These are phyloP conservation scores for Steinernema scapterisci DNA, from an alignment of 2,888 invertebrate genomes.

Conservation along the genomic window DNA sequence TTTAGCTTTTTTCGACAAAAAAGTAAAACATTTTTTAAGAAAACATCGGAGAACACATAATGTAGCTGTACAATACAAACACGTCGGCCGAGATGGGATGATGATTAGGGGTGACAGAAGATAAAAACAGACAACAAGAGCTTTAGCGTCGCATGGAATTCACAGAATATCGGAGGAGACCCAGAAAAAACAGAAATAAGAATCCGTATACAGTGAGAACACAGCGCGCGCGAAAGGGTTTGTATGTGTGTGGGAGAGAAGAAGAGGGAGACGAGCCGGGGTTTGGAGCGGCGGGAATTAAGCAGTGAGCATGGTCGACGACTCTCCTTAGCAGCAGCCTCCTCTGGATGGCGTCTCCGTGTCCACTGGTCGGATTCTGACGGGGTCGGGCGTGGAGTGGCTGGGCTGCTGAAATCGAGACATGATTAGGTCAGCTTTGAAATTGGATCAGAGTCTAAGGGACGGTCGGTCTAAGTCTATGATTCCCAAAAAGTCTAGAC, in stretches of 20 bases:
- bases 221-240: too few species aligned
- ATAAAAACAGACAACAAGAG: too few species aligned
- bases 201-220: too few species aligned
- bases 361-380: constrained; percentile 41
- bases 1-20: constrained; percentile 11
- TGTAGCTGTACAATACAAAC: constrained; percentile 25
- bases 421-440: neutral
- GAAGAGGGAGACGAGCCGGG: neutral
- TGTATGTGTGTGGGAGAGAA: neutral
- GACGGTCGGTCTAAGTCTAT: neutral
- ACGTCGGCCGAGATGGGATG: constrained; percentile 1
- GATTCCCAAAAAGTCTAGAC: too few species aligned
- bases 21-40: neutral
- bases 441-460: neutral
- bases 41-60: neutral
- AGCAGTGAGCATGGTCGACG: constrained; percentile 26
- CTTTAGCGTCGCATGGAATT: too few species aligned
- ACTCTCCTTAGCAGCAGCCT: constrained; percentile 34
- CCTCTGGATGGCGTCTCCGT: constrained; percentile 33
- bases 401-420: constrained; percentile 40
- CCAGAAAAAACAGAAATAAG: neutral
- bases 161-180: neutral
- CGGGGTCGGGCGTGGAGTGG: constrained; percentile 36
- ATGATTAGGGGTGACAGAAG: too few species aligned
- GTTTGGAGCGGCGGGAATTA: constrained; percentile 4